A percentile compares a stretch with the other conserved stretches of the same genome.
Conservation (phyloP, 1,140 invertebrate genomes). For the Lysiphlebus fabarum region DNA sequence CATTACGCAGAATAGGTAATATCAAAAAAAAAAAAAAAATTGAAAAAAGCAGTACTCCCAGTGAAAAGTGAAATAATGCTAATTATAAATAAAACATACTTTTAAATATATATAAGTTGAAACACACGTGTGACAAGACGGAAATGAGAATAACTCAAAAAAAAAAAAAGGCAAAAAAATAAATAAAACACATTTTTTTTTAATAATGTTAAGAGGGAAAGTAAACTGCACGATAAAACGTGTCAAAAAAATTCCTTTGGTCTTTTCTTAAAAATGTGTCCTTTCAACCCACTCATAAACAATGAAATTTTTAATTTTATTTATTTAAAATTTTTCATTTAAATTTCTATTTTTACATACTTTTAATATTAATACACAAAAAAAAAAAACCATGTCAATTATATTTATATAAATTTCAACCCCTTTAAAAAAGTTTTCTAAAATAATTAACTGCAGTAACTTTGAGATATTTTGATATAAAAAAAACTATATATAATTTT, state of each 20-base stretch:
- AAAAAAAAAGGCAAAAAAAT: conserved; percentile 1
- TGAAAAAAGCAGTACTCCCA: too few relatives aligned
- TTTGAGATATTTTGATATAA: too few relatives aligned
- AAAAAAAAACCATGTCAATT: too few relatives aligned
- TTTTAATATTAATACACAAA: too few relatives aligned
- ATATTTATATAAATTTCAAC: too few relatives aligned
- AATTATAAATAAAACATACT: conserved; percentile 12
- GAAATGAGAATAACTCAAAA: conserved; percentile 5
- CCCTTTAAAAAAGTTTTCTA: too few relatives aligned
- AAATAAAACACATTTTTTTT: background rate
- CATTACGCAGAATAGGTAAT: too few relatives aligned
- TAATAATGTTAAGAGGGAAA: too few relatives aligned
- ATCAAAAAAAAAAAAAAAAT: too few relatives aligned
- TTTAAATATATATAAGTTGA: conserved; percentile 8
- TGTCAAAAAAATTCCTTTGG: conserved; percentile 12
- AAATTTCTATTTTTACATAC: too few relatives aligned
- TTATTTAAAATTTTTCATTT: background rate
- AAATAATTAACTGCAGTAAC: too few relatives aligned
- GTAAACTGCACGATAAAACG: conserved; percentile 5
- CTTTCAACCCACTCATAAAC: background rate
- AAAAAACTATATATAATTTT: too few relatives aligned
- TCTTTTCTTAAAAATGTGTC: background rate
- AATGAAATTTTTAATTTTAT: background rate
- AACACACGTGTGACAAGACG: background rate
- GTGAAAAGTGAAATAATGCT: conserved; percentile 9